A percentile compares a stretch with the other conserved stretches of the same genome.
Conservation (phyloP, 2,797 vertebrate genomes). For the Betta splendens region DNA sequence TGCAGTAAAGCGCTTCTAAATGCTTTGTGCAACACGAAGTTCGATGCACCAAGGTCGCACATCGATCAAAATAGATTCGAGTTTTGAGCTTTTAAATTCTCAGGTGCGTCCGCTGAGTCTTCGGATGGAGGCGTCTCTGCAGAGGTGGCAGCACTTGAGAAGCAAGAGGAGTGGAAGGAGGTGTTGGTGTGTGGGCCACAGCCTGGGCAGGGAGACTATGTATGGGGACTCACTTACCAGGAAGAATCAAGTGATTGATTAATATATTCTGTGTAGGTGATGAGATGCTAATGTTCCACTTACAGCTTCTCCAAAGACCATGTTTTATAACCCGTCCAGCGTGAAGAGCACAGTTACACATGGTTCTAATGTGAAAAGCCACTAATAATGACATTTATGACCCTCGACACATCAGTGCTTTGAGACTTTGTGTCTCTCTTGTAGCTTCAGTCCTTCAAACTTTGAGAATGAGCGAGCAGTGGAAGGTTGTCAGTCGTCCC, state of each 20-base stretch:
- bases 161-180: slow-evolving; percentile 17
- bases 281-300: no score
- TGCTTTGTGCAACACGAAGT: neutral
- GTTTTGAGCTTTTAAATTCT: slow-evolving; percentile 17
- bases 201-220: slow-evolving; percentile 24
- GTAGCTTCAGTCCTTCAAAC: no score
- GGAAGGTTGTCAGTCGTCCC: slow-evolving; percentile 1
- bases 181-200: slow-evolving; percentile 26
- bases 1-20: slow-evolving; percentile 23
- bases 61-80: slow-evolving; percentile 30
- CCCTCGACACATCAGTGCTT: no score
- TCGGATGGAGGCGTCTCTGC: slow-evolving; percentile 1
- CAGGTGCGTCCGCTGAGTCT: slow-evolving; percentile 13
- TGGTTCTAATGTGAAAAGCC: no score
- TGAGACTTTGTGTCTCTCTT: no score
- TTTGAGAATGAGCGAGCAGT: neutral
- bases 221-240: slow-evolving; percentile 17
- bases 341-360: no score
- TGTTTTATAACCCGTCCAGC: no score
- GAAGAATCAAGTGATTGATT: slow-evolving; percentile 20
- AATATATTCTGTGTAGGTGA: slow-evolving; percentile 24
- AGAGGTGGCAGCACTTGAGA: slow-evolving; percentile 15
- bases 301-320: no score
- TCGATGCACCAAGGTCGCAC: slow-evolving; percentile 9
- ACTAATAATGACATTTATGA: no score